Conservation (phyloP, 2,888 invertebrate genomes). For the Vanessa cardui region DNA sequence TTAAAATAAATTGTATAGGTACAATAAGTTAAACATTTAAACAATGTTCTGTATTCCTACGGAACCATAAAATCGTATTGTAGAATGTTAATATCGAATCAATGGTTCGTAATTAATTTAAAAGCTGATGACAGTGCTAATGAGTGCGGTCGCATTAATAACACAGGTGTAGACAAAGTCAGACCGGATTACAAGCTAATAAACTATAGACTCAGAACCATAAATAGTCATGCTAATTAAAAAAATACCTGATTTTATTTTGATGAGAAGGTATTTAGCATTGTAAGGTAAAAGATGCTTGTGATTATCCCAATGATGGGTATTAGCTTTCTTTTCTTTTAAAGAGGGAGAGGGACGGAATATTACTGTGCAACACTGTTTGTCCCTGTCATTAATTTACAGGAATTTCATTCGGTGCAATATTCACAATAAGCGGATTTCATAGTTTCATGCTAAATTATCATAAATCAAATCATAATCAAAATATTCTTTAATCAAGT, state of each 20-base stretch:
- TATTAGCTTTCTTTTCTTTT: too few species aligned
- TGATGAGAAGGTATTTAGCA: neutral
- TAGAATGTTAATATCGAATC: conserved; percentile 5
- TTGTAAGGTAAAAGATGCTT: too few species aligned
- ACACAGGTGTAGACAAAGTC: conserved; percentile 10
- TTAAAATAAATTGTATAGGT: too few species aligned
- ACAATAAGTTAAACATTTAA: neutral
- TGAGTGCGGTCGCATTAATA: conserved; percentile 9
- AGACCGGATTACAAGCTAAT: neutral
- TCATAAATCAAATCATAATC: too few species aligned
- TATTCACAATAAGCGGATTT: too few species aligned
- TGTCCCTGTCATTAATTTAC: too few species aligned
- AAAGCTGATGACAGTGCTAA: conserved; percentile 25
- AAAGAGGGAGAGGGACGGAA: too few species aligned
- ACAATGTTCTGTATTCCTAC: neutral
- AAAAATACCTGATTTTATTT: neutral
- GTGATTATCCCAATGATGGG: too few species aligned
- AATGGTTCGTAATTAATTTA: conserved; percentile 27
- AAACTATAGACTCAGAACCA: neutral
- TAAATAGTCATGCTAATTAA: neutral
- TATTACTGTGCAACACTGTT: too few species aligned
- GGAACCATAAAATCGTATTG: neutral
- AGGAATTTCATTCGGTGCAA: too few species aligned
- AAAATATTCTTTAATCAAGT: too few species aligned
- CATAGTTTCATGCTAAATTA: too few species aligned